phyloP scores from a whole-genome alignment of 2,888 invertebrate genomes.

The Agrochola macilenta region DNA sequence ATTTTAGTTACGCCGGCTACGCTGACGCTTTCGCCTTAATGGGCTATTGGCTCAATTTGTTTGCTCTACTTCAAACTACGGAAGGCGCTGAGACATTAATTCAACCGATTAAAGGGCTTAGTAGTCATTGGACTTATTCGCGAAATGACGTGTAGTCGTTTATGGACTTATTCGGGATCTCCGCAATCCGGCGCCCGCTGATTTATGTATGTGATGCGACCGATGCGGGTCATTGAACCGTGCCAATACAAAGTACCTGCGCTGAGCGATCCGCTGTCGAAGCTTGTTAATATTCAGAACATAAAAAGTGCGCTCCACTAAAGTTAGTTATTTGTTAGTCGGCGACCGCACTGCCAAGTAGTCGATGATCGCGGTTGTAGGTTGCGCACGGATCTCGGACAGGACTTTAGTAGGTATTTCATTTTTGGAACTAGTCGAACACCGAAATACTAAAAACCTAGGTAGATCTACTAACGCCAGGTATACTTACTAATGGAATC shows the following conservation, averaged over 20 bases:
- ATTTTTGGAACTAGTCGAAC: constrained; percentile 1
- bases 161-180: no score
- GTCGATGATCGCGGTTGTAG: neutral
- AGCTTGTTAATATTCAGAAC: constrained; percentile 25
- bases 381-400: neutral
- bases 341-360: constrained; percentile 8
- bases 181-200: neutral
- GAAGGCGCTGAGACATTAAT: constrained; percentile 16
- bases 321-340: constrained; percentile 18
- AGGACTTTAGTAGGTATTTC: no score
- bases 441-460: neutral
- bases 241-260: constrained; percentile 17
- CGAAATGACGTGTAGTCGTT: no score
- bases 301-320: constrained; percentile 21
- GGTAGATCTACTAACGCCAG: neutral
- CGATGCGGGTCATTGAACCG: constrained; percentile 42
- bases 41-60: neutral
- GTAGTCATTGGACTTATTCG: no score
- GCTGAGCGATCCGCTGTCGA: constrained; percentile 3
- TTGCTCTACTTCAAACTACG: constrained; percentile 8
- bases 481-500: neutral
- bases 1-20: no score
- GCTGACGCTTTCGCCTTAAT: no score
- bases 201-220: neutral
- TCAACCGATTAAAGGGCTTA: constrained; percentile 18